Evolutionary conservation across 2,797 vertebrate species (phyloP).

Genomic region (Chelon auratus): DNA sequence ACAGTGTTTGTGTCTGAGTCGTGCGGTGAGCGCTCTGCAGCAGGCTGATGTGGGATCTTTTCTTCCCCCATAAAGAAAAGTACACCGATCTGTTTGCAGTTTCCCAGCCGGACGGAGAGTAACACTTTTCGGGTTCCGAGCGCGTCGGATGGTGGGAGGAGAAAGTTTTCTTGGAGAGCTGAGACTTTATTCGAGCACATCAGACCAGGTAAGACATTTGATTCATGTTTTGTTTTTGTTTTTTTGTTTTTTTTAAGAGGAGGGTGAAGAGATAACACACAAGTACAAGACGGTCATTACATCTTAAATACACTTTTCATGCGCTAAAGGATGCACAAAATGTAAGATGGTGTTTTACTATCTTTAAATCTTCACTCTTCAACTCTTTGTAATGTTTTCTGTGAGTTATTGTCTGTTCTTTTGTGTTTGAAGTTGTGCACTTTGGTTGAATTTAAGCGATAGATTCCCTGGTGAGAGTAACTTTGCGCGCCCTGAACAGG

Average conservation of each 20-base stretch:
- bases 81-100: constrained; percentile 22
- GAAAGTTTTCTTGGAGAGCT: constrained; percentile 40
- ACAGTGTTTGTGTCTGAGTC: neutral
- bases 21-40: neutral
- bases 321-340: no score
- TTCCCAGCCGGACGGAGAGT: constrained; percentile 31
- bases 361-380: no score
- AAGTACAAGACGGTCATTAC: neutral
- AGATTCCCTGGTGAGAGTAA: neutral
- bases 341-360: no score
- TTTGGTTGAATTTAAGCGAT: neutral
- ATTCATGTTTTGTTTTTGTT: neutral
- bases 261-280: no score
- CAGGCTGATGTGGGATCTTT: constrained; percentile 1
- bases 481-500: constrained; percentile 3
- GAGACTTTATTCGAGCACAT: constrained; percentile 17
- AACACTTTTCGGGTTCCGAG: constrained; percentile 41
- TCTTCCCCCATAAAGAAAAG: constrained; percentile 2
- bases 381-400: neutral
- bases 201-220: constrained; percentile 50
- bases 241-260: neutral
- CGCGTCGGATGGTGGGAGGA: constrained; percentile 37
- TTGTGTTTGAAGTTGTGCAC: neutral
- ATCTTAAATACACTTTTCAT: neutral
- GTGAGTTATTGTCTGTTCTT: neutral